These are phyloP conservation scores for Pristis pectinata DNA, from an alignment of 2,797 vertebrate species.

Conservation along the genomic window DNA sequence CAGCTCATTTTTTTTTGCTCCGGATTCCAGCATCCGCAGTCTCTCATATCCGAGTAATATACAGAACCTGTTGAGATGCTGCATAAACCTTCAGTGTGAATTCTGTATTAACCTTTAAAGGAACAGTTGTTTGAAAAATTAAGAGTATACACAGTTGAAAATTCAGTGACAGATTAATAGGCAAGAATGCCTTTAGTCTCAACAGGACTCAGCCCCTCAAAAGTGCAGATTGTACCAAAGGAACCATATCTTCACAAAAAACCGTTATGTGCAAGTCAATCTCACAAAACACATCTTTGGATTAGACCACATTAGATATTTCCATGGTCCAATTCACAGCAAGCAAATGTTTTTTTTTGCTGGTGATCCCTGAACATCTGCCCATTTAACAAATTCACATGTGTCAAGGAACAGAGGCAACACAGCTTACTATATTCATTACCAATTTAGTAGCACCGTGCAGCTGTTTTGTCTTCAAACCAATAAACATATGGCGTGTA, in stretches of 20 bases:
- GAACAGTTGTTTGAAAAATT: not conserved
- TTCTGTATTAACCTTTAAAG: not conserved
- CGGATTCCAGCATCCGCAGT: no score
- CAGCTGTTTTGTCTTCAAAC: not conserved
- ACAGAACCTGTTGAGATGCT: not conserved
- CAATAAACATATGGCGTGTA: not conserved
- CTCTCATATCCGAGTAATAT: no score
- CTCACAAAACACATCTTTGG: not conserved
- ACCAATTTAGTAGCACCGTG: not conserved
- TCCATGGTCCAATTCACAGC: not conserved
- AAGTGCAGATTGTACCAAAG: not conserved
- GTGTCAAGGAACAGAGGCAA: not conserved
- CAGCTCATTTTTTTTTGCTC: no score
- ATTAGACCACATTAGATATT: not conserved
- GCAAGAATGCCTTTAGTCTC: not conserved
- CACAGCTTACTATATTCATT: not conserved
- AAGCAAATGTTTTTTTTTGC: slow-evolving; percentile 6
- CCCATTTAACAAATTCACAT: not conserved
- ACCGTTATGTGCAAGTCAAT: not conserved
- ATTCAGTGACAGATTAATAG: not conserved
- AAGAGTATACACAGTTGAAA: not conserved
- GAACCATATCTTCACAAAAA: not conserved
- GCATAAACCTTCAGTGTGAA: not conserved
- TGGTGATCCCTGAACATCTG: not conserved
- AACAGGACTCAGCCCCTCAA: not conserved